Percentiles rank a stretch among this genome's conserved stretches.
Evolutionary conservation across 2,797 vertebrate species (phyloP).

Genomic region (Distichodus sexfasciatus): DNA sequence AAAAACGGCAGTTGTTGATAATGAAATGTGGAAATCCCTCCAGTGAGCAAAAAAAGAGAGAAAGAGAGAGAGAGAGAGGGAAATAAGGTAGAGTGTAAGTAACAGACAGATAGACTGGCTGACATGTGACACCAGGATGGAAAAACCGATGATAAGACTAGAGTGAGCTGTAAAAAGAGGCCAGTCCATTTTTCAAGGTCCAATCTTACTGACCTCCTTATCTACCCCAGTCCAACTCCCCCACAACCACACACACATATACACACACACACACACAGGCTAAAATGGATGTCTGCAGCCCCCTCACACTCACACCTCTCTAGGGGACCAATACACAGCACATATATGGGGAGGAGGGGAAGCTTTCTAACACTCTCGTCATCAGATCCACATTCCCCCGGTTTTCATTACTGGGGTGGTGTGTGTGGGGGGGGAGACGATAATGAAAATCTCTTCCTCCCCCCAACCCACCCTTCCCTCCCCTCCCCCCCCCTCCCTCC

Average conservation of each 20-base stretch:
- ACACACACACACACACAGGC: too few species aligned
- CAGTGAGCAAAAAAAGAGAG: conserved; percentile 57
- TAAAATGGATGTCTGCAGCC: conserved; percentile 60
- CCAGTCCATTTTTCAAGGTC: conserved; percentile 66
- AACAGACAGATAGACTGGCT: conserved; percentile 33
- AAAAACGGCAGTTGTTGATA: too few species aligned
- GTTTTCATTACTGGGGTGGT: conserved; percentile 5
- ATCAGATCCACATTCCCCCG: conserved; percentile 6
- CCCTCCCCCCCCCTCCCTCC: too few species aligned
- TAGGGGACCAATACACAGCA: conserved; percentile 20
- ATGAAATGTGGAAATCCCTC: too few species aligned
- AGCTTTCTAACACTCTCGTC: background rate
- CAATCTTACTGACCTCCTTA: conserved; percentile 69
- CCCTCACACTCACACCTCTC: conserved; percentile 47
- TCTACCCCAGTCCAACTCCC: conserved; percentile 44
- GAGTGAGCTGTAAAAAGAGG: conserved; percentile 41
- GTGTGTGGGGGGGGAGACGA: too few species aligned
- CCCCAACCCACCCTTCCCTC: too few species aligned
- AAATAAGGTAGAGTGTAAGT: conserved; percentile 31
- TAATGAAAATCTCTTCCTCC: too few species aligned
- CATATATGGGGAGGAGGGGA: conserved; percentile 19
- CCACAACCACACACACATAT: conserved; percentile 44
- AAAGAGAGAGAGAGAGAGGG: conserved; percentile 49
- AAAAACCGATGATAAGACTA: conserved; percentile 54
- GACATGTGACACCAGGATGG: conserved; percentile 11